Base-by-base conservation (phyloP, 1,140 invertebrate species). In the Dendroctonus valens region DNA sequence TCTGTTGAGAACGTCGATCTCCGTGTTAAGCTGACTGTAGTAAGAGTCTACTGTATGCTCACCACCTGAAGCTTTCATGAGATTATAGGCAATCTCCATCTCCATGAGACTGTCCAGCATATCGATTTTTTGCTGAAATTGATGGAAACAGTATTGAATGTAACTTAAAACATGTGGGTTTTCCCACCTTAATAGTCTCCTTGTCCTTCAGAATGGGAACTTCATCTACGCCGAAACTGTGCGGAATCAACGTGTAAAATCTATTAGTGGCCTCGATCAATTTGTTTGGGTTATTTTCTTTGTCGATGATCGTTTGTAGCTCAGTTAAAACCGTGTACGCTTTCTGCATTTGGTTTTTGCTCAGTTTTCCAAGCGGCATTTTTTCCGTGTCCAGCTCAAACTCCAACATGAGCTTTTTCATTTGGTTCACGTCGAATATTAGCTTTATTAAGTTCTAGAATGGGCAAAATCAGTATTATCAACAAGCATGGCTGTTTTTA, bases 351-450 rank as follows among this genome's bases (percentile, higher is more conserved):
- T 99, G 96, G 66, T 89, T 89, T 73, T 91, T 89, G 8, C 96
- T 98, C 0, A 99, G 77, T 82, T 99, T 99, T 50, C 96, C 77
- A 2, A 99, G 80, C 0, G 97, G 97, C 96, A 99, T 97, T 81
- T 98, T 98, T 55, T 96, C 93, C 70, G 93, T 85, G 81, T 99
- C 96, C 71, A 98, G 85, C 80, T 98, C 94, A 85, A 97, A 98
- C 77, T 98, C 95, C 70, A 93, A 74, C 86, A 99, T 89, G 5
- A 92, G 88, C 78, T 90, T 88, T 72, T 96, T 96, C 96, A 99
- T 98, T 7, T 81, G 82, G 52, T 94, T 85, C 3, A 97, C 85
- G 80, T 99, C 92, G 79, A 99, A 99, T 55, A 99, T 91, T 52
- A 93, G 81, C 68, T 84, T 83, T 1, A 99, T 86, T 0, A 99